Evolutionary conservation across 1,140 invertebrate genomes (phyloP), one percentile per base, ranked within the genome.

Genomic region (Oncopeltus fasciatus): DNA sequence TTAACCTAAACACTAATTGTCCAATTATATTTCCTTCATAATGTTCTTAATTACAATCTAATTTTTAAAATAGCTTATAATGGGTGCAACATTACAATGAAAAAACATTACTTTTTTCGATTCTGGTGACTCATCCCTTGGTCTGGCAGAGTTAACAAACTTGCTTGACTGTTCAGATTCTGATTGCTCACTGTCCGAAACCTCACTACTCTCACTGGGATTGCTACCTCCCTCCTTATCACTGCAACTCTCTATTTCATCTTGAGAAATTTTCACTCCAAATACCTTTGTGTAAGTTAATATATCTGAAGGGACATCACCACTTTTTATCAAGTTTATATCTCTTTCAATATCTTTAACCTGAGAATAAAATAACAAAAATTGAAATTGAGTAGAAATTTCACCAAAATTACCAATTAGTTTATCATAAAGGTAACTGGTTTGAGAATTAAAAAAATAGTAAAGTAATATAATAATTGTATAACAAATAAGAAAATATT

Each of bases 281-380:
- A 88, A 81, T 47, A 95, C 77, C 60, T 86, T 92, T 67, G 88
- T 86, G 70, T 95, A 95, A 58, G 86, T 76, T 5, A 93, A 76
- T 61, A 85, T 79, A 26, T 80, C 77, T 57, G 85, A 78, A 24
- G 47, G 85, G 64, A 59, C 66, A 29, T 58, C 57, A 59, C 88
- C 88, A 64, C 83, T 75, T 73, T 90, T 90, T 0, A 83, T 84
- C 68, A 88, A 80, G 58, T 78, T 80, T 57, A 90, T 87, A 73
- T 99, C 95, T 51, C 88, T 75, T 74, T 98, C 95, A 74, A 87
- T 85, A 74, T 98, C 84, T 27, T 89, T 81, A 14, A 96, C 87
- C 86, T 88, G 69, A 28, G 71, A 66, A 33, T 63, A 67, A 63
- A 57, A 63, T 58, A 64, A 26, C 4, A n/a, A 16, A 57, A 61